Base-by-base conservation (phyloP, 92 coral and sea anemone genomes). In the Scolanthus callimorphus region DNA sequence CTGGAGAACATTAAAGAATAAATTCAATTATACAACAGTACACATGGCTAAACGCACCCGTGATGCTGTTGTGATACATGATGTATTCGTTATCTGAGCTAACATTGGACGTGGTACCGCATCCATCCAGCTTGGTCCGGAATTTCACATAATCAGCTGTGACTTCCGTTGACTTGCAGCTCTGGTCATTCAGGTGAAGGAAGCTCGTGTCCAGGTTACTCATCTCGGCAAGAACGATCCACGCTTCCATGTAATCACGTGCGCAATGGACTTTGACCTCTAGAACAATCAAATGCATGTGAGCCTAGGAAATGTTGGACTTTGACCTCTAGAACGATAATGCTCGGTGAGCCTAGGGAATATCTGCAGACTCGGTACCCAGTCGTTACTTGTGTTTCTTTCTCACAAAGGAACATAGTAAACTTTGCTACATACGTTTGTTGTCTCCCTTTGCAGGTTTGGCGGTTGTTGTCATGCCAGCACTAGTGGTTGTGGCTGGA, bases 121-220 rank as follows among this genome's bases (percentile, higher is more conserved):
- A 81, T 0, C 69, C 83, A 27, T 74, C 83, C 57, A 81, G 51
- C 17, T 77, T 56, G 27, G 73, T 28, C 23, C 52, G 45, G 61
- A 81, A 81, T 17, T 37, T 55, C 44, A 76, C 81, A 38, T 31
- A 54, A 37, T 58, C 57, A 20, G 61, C 69, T 29, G 65, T 71
- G 19, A 29, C 55, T 43, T 49, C 58, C 0, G 55, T 62, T 9
- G 88, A 37, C 23, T 55, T 39, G 25, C 88, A 81, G 11, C 51
- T 62, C 25, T 60, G 59, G 65, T 75, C 88, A n/a, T 75, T 43
- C 20, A 81, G 83, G 51, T 81, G 88, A 25, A 72, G 51, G 2
- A 48, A 44, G 66, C 59, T 62, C 45, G 82, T 55, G 69, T 74
- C 88, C 21, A 75, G 64, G 48, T 67, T 78, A 11, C 83, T 73